Evolutionary conservation across 2,888 invertebrate species (phyloP), one percentile per base, ranked within the genome.

Genomic region (Acanthosepion pharaonis): DNA sequence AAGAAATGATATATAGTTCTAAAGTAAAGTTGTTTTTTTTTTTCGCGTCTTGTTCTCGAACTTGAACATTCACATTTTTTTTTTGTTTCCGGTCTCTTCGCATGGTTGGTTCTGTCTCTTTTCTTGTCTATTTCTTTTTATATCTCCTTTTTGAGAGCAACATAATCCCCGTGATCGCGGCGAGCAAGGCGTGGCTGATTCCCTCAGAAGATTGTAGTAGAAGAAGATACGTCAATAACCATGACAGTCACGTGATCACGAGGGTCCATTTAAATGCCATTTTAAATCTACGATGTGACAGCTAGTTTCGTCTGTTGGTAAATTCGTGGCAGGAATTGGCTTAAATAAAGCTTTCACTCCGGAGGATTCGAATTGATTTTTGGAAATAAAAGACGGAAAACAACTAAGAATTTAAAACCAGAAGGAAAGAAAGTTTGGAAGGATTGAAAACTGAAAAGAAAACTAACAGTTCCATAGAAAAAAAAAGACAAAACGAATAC

Each of bases 201-300:
- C 78, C 9, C n/a, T 78, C 78, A 78, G 15, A 78, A 78, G 78
- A n/a, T n/a, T n/a, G 11, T 33, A 33, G n/a, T n/a, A 78, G n/a
- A 78, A 28, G 78, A 78, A 11, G n/a, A 78, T n/a, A 78, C 78
- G 78, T 78, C 78, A 78, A 33, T 78, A 78, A 78, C 78, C 78
- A 33, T 78, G 78, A 78, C 78, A 78, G 78, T 78, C 78, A 78
- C 78, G 78, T 78, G 78, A 78, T 78, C 78, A 33, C 5, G n/a
- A 78, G n/a, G 78, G 78, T 78, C 78, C 78, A 78, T 78, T 78
- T 78, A 78, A 78, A 78, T 78, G 78, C 78, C 78, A 78, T 78
- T 78, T 78, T 78, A 78, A 78, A 78, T 78, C 78, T 78, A 78
- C 78, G 78, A 78, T 78, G 78, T 78, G 78, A 78, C 78, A 78